These are phyloP conservation scores for Clostera curtula DNA, from an alignment of 2,888 invertebrate genomes.

Conservation along the genomic window DNA sequence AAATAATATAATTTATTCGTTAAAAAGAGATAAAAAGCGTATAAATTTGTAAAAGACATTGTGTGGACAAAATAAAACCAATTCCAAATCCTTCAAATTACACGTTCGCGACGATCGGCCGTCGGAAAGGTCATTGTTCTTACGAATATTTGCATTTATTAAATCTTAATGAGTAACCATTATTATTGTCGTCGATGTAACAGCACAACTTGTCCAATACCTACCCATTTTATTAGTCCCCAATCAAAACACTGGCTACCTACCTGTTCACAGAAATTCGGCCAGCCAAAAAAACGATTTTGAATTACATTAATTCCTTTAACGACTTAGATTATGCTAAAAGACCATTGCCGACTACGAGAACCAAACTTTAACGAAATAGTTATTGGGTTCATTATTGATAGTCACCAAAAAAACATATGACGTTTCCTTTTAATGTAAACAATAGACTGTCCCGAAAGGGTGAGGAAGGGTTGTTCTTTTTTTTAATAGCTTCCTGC, in stretches of 20 bases:
- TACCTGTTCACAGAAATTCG: conserved; percentile 58
- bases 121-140: conserved; percentile 49
- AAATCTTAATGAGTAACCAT: conserved; percentile 30
- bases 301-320: conserved; percentile 47
- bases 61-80: no score
- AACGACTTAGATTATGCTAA: conserved; percentile 20
- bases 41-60: no score
- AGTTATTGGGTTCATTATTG: conserved; percentile 30
- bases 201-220: conserved; percentile 22
- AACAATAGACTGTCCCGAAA: conserved; percentile 63
- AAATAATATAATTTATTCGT: no score
- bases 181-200: conserved; percentile 32
- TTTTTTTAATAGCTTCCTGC: conserved; percentile 71
- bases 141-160: conserved; percentile 56
- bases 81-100: no score
- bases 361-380: conserved; percentile 30
- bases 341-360: conserved; percentile 9
- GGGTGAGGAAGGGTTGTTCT: conserved; percentile 71
- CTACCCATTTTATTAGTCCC: conserved; percentile 22
- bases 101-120: conserved; percentile 24
- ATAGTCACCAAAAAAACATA: conserved; percentile 25
- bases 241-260: conserved; percentile 41
- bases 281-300: conserved; percentile 35
- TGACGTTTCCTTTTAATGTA: conserved; percentile 41
- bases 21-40: no score